Conservation (phyloP, 2,113 vertebrate species). For the Salvelinus namaycush region DNA sequence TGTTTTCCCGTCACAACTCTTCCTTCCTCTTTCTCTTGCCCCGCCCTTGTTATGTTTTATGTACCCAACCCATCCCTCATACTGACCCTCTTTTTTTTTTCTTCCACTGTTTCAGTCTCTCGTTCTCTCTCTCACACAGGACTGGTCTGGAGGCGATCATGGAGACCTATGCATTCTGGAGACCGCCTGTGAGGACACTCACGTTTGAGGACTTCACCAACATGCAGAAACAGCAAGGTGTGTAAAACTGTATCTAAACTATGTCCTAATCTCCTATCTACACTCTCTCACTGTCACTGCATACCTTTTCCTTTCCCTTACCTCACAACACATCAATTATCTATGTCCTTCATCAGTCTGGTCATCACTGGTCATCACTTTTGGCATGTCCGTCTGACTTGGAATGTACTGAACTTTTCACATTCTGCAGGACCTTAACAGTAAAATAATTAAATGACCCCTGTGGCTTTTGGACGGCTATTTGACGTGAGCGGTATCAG, state of each 20-base stretch:
- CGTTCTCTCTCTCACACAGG: constrained; percentile 68
- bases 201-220: constrained; percentile 98
- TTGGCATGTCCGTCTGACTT: background rate
- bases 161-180: constrained; percentile 99
- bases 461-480: constrained; percentile 40
- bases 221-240: constrained; percentile 99
- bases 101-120: background rate
- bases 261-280: background rate
- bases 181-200: constrained; percentile 94
- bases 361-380: background rate
- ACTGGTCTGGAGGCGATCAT: constrained; percentile 98
- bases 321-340: constrained; percentile 25
- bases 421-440: constrained; percentile 24
- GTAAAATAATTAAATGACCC: constrained; percentile 45
- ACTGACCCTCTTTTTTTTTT: background rate
- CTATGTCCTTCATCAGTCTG: background rate
- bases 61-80: background rate
- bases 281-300: constrained; percentile 18
- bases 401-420: constrained; percentile 61
- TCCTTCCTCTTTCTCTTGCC: background rate
- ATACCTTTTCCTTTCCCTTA: constrained; percentile 45
- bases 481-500: constrained; percentile 26
- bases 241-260: constrained; percentile 35
- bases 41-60: background rate
- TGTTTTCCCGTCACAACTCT: background rate